Evolutionary conservation across 2,797 vertebrate species (phyloP).

Genomic region (Mus minutoides): DNA sequence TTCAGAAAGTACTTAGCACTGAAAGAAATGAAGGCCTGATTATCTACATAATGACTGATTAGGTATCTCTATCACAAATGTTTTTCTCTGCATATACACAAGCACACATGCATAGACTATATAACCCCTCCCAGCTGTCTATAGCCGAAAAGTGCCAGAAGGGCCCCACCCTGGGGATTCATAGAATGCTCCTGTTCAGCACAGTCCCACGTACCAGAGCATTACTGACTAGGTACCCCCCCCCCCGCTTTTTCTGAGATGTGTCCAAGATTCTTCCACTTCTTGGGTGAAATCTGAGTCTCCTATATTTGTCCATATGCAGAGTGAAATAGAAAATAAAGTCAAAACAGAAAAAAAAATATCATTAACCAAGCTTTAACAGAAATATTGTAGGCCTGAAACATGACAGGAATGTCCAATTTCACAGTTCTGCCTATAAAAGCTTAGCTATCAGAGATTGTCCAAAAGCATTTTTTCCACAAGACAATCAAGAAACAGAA

Average conservation of each 20-base stretch:
- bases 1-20: background rate
- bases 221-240: background rate
- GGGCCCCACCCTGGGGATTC: slow-evolving; percentile 81
- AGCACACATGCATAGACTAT: background rate
- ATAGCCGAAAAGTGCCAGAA: slow-evolving; percentile 27
- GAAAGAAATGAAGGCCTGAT: slow-evolving; percentile 23
- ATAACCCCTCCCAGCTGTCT: background rate
- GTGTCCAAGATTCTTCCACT: slow-evolving; percentile 35
- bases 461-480: slow-evolving; percentile 24
- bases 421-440: slow-evolving; percentile 56
- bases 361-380: background rate
- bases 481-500: background rate
- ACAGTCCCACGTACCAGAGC: slow-evolving; percentile 44
- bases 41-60: background rate
- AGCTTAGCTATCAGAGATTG: slow-evolving; percentile 37
- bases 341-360: slow-evolving; percentile 34
- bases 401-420: slow-evolving; percentile 16
- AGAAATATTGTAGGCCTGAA: slow-evolving; percentile 45
- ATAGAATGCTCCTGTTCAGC: slow-evolving; percentile 71
- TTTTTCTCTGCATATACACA: slow-evolving; percentile 2
- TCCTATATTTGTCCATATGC: slow-evolving; percentile 49
- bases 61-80: background rate
- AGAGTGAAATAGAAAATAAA: slow-evolving; percentile 54
- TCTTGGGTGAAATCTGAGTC: background rate
- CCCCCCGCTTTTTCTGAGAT: background rate